Base-by-base conservation (phyloP, 1,140 invertebrate species). In the Steinernema feltiae region DNA sequence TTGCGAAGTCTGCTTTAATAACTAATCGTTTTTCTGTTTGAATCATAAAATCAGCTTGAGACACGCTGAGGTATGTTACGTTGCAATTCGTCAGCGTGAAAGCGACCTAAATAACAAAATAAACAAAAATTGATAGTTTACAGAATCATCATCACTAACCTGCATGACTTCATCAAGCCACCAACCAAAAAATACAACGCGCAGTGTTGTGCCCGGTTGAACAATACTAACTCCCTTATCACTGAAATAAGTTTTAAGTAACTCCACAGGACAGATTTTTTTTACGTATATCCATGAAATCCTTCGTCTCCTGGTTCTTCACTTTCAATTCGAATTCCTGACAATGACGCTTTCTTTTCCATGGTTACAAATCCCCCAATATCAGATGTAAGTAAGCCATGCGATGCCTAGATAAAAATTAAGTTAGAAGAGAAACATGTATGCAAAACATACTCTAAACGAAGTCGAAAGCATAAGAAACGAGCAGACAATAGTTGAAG, bases 231-330 rank as follows among this genome's bases (percentile, higher is more conserved):
- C 35, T 30, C 82, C 82, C 41, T 80, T 80, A 30, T 83, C 82
- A 15, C 82, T 82, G 63, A 74, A 83, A 29, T 18, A 27, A n/a
- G n/a, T n/a, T n/a, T n/a, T n/a, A n/a, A n/a, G n/a, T n/a, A n/a
- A n/a, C n/a, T n/a, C n/a, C n/a, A n/a, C n/a, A n/a, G n/a, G n/a
- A n/a, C n/a, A n/a, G n/a, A n/a, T n/a, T n/a, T n/a, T n/a, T n/a
- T n/a, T n/a, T 75, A 82, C 81, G 83, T 84, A 63, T 82, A 82
- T 72, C 81, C 81, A 53, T 84, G 72, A 70, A 82, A 82, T 7
- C 80, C 83, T 17, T 74, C 73, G 17, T 76, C 81, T 17, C 81
- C 81, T 21, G 79, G 79, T 70, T 82, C 83, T 70, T 82, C 74
- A 30, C 74, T 75, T 70, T 82, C 81, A 29, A 82, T 80, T 30